phyloP scores from a whole-genome alignment of 2,113 vertebrate genomes.

The Phaethon lepturus region DNA sequence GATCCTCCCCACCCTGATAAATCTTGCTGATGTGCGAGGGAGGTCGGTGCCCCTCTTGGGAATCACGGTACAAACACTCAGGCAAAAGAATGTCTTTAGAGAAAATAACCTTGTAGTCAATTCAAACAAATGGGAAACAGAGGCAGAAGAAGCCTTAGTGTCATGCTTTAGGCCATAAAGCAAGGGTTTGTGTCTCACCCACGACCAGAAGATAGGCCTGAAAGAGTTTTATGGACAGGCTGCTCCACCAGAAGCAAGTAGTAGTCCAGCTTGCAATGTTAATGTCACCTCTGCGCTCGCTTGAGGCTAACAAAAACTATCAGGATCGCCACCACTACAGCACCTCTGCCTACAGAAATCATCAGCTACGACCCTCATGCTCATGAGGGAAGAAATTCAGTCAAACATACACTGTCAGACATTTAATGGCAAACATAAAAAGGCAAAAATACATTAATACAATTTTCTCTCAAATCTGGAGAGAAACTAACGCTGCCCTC shows the following conservation, averaged over 20 bases:
- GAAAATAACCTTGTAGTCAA: not conserved
- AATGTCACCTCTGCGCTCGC: not conserved
- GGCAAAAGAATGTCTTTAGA: not conserved
- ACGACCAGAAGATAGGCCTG: not conserved
- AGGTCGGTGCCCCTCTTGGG: not conserved
- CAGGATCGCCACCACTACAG: not conserved
- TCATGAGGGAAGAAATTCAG: not conserved
- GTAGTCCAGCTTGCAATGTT: not conserved
- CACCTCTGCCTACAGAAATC: not conserved
- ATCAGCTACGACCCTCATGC: accelerated
- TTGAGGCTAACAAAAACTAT: not conserved
- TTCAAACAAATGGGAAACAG: not conserved
- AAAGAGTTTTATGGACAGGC: not conserved
- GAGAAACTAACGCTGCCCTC: not conserved
- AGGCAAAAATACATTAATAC: not conserved
- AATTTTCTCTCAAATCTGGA: not conserved
- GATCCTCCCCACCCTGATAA: not conserved
- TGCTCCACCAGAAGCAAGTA: not conserved
- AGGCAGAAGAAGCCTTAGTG: not conserved
- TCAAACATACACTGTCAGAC: not conserved
- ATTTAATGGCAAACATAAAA: not conserved
- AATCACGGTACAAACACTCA: not conserved
- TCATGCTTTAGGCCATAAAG: not conserved
- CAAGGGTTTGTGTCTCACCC: not conserved
- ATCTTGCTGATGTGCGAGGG: not conserved